phyloP scores from a whole-genome alignment of 2,888 invertebrate genomes.

The Pardosa pseudoannulata region DNA sequence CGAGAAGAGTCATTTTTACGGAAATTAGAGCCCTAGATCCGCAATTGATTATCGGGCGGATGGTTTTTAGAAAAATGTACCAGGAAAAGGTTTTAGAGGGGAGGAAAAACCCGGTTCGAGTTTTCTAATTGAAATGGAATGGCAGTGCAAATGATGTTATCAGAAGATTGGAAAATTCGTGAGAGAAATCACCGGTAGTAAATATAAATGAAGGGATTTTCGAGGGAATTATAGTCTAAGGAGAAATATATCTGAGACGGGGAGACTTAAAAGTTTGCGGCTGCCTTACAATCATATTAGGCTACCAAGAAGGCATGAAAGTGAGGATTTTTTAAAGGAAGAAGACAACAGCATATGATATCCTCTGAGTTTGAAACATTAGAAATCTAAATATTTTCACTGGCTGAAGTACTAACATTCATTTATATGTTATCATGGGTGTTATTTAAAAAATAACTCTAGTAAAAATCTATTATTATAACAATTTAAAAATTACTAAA shows the following conservation, averaged over 20 bases:
- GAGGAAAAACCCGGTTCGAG: not conserved
- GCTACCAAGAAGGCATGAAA: not conserved
- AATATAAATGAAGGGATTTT: conserved; percentile 11
- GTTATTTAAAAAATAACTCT: too few species aligned
- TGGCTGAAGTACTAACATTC: too few species aligned
- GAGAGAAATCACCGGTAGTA: conserved; percentile 2
- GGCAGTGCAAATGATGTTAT: conserved; percentile 12
- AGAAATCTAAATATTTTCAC: too few species aligned
- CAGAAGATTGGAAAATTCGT: conserved; percentile 11
- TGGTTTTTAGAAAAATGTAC: conserved; percentile 15
- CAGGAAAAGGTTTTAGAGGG: conserved; percentile 14
- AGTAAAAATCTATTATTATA: too few species aligned
- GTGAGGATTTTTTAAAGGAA: too few species aligned
- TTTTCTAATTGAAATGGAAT: conserved; percentile 19
- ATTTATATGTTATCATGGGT: too few species aligned
- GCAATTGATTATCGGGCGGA: conserved; percentile 15
- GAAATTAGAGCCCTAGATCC: conserved; percentile 13
- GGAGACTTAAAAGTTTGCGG: too few species aligned
- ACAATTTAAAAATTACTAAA: too few species aligned
- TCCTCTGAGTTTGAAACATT: too few species aligned
- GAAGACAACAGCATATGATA: too few species aligned
- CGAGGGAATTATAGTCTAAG: conserved; percentile 2
- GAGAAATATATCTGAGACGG: not conserved
- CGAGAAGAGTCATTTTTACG: conserved; percentile 9
- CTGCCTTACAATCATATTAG: too few species aligned